Evolutionary conservation across 2,888 invertebrate genomes (phyloP).

Genomic region (Eugnorisma glareosa): DNA sequence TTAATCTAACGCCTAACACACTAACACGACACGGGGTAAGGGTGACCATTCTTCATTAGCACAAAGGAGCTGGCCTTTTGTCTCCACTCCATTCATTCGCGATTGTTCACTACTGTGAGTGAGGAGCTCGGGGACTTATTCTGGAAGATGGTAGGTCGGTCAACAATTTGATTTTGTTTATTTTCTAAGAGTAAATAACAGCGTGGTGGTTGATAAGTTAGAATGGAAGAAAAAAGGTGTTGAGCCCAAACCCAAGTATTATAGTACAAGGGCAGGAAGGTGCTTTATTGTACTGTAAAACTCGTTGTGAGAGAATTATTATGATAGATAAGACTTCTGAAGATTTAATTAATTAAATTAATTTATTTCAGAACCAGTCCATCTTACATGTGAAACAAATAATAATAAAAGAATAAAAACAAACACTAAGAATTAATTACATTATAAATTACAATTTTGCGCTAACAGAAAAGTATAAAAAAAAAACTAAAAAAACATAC

Average conservation of each 20-base stretch:
- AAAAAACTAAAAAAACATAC: too few relatives aligned
- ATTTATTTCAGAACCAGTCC: too few relatives aligned
- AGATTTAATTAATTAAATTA: too few relatives aligned
- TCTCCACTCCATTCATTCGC: conserved; percentile 87
- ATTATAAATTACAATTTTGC: too few relatives aligned
- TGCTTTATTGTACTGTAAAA: not conserved
- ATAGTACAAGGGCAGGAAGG: not conserved
- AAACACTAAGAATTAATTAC: too few relatives aligned
- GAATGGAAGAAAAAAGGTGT: not conserved
- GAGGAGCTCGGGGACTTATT: conserved; percentile 76
- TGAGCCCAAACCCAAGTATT: not conserved
- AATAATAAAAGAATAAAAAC: too few relatives aligned
- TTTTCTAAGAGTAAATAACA: not conserved
- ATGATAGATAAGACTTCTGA: not conserved
- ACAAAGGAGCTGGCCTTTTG: conserved; percentile 89
- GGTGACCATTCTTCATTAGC: conserved; percentile 90
- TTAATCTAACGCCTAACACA: conserved; percentile 87
- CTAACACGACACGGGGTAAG: conserved; percentile 81
- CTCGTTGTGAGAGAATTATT: not conserved
- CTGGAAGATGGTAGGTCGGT: conserved; percentile 57
- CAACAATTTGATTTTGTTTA: conserved; percentile 11
- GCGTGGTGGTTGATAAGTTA: not conserved
- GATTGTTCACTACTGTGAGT: conserved; percentile 86
- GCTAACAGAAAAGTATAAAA: too few relatives aligned
- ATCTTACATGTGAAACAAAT: too few relatives aligned